Percentiles rank a stretch among this genome's conserved stretches.
These are phyloP conservation scores for Pantherophis guttatus DNA, from an alignment of 2,113 vertebrate species.

Conservation along the genomic window DNA sequence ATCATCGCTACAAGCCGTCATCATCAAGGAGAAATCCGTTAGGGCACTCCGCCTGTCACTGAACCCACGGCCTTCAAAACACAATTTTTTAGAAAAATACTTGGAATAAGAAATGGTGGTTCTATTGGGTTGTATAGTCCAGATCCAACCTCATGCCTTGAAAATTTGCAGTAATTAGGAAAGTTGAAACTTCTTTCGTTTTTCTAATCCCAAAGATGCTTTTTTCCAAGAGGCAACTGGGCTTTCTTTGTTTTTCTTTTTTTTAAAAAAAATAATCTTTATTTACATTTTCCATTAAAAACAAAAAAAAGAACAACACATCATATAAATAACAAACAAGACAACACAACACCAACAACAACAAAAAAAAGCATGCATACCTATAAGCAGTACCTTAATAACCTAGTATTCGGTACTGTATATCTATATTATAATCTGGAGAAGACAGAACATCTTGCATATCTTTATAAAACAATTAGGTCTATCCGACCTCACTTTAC, in stretches of 20 bases:
- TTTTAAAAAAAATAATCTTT: too few species aligned
- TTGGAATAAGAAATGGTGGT: background rate
- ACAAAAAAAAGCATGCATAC: too few species aligned
- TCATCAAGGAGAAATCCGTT: slow-evolving; percentile 36
- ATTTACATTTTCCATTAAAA: too few species aligned
- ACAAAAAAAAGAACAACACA: too few species aligned
- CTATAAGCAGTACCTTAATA: too few species aligned
- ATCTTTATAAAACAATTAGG: too few species aligned
- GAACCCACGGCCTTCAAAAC: slow-evolving; percentile 29
- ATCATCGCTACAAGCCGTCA: background rate
- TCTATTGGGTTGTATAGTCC: background rate
- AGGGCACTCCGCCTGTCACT: background rate
- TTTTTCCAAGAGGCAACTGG: background rate
- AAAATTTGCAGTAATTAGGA: background rate
- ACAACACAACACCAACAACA: too few species aligned
- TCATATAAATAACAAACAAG: too few species aligned
- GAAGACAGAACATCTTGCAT: too few species aligned
- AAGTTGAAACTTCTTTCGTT: background rate
- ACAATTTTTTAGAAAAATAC: background rate
- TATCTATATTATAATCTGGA: too few species aligned
- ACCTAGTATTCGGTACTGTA: too few species aligned
- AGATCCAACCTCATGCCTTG: background rate
- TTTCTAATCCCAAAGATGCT: background rate
- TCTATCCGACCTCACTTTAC: too few species aligned
- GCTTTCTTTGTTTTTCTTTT: background rate